Evolutionary conservation across 2,888 invertebrate genomes (phyloP), one percentile per base, ranked within the genome.

Genomic region (Drosophila neotestacea): DNA sequence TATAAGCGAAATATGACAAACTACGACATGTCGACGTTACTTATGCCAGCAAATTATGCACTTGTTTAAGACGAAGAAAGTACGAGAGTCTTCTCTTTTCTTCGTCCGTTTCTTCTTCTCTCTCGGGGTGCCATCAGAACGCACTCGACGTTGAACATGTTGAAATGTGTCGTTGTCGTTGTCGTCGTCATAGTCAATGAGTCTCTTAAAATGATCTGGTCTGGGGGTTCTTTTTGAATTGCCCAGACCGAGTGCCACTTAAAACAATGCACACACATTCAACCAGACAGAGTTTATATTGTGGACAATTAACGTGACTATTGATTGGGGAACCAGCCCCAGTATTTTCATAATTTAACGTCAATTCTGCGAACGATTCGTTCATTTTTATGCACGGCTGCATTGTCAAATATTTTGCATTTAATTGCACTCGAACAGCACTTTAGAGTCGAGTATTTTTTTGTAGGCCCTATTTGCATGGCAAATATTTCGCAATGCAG

Each of bases 321-420:
- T 76, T 75, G 79, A 71, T 79, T 79, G 71, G 38, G 11, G 6
- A 4, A 2, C 22, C 22, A 22, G 22, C 1, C 22, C 22, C 79
- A 56, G 51, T 39, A 52, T 50, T 62, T 68, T 61, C 61, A 64
- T 70, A 60, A 81, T 64, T 77, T 66, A 56, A 51, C 52, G 44
- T 50, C 39, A 69, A 65, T 65, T 72, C 65, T 27, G 51, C 16
- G n/a, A 59, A 16, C 50, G 28, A 54, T 66, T 60, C 61, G 10
- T 5, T 11, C 58, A 63, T 63, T 66, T 77, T 64, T 67, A 59
- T 81, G 64, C 75, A 65, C 46, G 69, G 63, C 60, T 67, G 74
- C 66, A 72, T 73, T 73, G 69, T 81, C 79, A 82, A 86, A 81
- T 81, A 85, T 88, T 85, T 88, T 81, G 81, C 77, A 77, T 85